A percentile compares a stretch with the other conserved stretches of the same genome.
Conservation (phyloP, 2,888 invertebrate species). For the Lochmaea crataegi region DNA sequence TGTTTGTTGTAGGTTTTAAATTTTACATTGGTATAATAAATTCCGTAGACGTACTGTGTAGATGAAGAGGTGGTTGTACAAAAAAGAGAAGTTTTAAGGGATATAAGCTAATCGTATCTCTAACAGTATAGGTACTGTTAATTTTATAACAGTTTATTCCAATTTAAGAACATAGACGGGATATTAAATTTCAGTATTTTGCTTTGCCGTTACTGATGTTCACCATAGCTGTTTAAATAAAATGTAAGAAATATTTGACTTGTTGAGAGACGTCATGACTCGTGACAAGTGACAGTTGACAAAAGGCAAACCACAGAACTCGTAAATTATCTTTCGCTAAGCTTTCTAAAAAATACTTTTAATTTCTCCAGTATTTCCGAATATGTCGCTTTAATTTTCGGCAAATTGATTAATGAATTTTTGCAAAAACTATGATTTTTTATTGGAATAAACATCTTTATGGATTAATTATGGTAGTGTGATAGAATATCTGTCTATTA, state of each 20-base stretch:
- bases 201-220: background rate
- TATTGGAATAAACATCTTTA: constrained; percentile 15
- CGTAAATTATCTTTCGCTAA: too few species aligned
- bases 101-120: constrained; percentile 52
- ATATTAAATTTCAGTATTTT: background rate
- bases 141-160: constrained; percentile 27
- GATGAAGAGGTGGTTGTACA: constrained; percentile 63
- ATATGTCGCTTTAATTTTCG: too few species aligned
- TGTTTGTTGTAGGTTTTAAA: constrained; percentile 26
- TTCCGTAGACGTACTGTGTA: constrained; percentile 63
- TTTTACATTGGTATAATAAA: constrained; percentile 47
- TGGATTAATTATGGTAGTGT: constrained; percentile 34
- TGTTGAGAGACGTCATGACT: too few species aligned
- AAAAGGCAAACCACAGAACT: too few species aligned
- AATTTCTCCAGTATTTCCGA: background rate
- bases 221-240: too few species aligned
- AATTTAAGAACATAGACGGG: background rate
- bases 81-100: constrained; percentile 52
- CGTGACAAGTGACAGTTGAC: too few species aligned
- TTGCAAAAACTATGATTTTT: background rate
- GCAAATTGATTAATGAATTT: background rate
- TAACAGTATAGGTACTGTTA: constrained; percentile 32
- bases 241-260: too few species aligned
- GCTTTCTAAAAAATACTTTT: too few species aligned
- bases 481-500: constrained; percentile 34